phyloP scores from a whole-genome alignment of 2,797 vertebrate species.

The Numenius phaeopus region DNA sequence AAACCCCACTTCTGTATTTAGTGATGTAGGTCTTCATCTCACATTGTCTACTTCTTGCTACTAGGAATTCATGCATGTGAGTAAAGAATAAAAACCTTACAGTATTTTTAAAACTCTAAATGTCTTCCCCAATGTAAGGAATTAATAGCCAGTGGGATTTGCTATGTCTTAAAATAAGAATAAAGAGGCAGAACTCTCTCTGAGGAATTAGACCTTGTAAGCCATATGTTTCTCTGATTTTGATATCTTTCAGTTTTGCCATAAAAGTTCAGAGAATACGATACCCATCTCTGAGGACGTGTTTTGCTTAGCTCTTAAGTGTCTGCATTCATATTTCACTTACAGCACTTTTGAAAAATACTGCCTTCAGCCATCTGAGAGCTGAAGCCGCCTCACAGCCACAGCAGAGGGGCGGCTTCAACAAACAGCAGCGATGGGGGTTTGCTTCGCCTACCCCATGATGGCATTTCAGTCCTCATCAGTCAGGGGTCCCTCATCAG shows the following conservation, averaged over 20 bases:
- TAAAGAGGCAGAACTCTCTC: background rate
- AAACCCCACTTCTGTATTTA: background rate
- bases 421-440: background rate
- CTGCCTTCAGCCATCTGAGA: background rate
- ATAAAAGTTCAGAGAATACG: background rate
- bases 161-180: background rate
- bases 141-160: background rate
- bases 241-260: background rate
- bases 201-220: background rate
- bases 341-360: background rate
- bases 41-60: background rate
- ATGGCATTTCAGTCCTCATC: background rate
- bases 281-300: background rate
- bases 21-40: background rate
- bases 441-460: background rate
- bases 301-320: slow-evolving; percentile 1
- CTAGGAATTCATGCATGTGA: background rate
- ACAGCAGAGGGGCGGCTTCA: background rate
- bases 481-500: background rate
- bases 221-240: background rate
- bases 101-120: background rate
- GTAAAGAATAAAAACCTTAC: background rate
- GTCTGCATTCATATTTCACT: slow-evolving; percentile 15
- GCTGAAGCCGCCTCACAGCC: background rate
- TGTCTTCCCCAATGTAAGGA: background rate